A percentile compares a stretch with the other conserved stretches of the same genome.
These are phyloP conservation scores for Percopsis transmontana DNA, from an alignment of 2,113 vertebrate genomes.

Conservation along the genomic window DNA sequence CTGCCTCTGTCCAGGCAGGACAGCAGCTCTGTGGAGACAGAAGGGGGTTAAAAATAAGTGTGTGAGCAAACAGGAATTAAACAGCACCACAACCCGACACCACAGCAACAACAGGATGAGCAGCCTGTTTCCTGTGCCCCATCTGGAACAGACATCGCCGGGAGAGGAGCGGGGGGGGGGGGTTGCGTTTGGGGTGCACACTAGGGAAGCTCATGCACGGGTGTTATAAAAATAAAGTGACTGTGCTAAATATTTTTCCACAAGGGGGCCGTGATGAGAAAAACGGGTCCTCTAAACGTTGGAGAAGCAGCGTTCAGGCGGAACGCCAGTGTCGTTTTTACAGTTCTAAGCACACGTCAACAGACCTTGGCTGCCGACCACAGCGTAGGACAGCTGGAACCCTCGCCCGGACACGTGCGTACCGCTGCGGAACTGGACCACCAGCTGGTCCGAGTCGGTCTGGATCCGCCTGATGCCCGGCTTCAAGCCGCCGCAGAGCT, in stretches of 20 bases:
- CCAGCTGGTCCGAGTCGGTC: conserved; percentile 80
- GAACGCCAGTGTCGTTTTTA: too few species aligned
- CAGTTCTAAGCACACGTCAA: not conserved
- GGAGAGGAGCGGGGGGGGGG: not conserved
- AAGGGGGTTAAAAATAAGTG: not conserved
- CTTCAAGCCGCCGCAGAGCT: conserved; percentile 77
- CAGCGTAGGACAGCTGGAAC: conserved; percentile 85
- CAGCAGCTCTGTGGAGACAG: conserved; percentile 78
- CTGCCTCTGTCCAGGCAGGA: conserved; percentile 84
- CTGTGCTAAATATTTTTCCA: too few species aligned
- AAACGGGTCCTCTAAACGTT: too few species aligned
- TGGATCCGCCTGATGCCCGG: conserved; percentile 71
- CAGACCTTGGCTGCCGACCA: conserved; percentile 84
- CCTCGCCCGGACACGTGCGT: conserved; percentile 84
- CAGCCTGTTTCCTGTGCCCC: conserved; percentile 34
- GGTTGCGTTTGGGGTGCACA: too few species aligned
- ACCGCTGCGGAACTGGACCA: conserved; percentile 81
- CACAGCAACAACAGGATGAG: conserved; percentile 49
- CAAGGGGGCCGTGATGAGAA: too few species aligned
- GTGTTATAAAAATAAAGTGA: too few species aligned
- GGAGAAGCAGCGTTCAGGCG: too few species aligned
- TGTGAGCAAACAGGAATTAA: conserved; percentile 5
- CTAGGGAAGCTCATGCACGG: too few species aligned
- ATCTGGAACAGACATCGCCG: conserved; percentile 2
- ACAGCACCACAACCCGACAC: conserved; percentile 40